Evolutionary conservation across 1,140 invertebrate genomes (phyloP).

Genomic region (Mycetomoellerius zeteki): DNA sequence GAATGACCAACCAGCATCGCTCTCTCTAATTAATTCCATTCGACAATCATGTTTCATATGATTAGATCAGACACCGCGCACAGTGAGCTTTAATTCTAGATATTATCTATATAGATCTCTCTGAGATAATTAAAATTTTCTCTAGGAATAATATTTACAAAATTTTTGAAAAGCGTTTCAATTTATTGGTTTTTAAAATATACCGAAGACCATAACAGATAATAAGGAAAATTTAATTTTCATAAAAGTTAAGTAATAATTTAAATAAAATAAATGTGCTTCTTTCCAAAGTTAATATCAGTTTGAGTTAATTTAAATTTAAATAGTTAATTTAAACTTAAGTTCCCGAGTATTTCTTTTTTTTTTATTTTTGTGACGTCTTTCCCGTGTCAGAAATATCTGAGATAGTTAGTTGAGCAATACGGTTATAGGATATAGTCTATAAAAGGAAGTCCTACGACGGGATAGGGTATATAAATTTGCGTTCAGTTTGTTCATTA

Average conservation of each 20-base stretch:
- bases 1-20: conserved; percentile 18
- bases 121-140: background rate
- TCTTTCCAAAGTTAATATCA: background rate
- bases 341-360: background rate
- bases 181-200: background rate
- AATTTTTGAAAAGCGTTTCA: background rate
- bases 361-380: background rate
- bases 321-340: conserved; percentile 29
- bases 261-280: background rate
- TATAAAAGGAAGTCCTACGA: conserved; percentile 36
- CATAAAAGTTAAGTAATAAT: conserved; percentile 5
- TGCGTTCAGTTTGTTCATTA: conserved; percentile 82
- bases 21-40: conserved; percentile 48
- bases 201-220: background rate
- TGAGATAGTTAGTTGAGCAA: conserved; percentile 31
- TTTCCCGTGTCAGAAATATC: background rate
- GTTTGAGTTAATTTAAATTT: conserved; percentile 19
- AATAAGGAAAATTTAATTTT: conserved; percentile 1
- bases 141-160: background rate
- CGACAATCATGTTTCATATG: conserved; percentile 2
- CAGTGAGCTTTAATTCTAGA: background rate
- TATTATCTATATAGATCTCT: background rate
- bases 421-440: conserved; percentile 1
- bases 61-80: background rate
- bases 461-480: conserved; percentile 79